phyloP scores from a whole-genome alignment of 1,140 invertebrate genomes.

The Lanistes nyassanus region DNA sequence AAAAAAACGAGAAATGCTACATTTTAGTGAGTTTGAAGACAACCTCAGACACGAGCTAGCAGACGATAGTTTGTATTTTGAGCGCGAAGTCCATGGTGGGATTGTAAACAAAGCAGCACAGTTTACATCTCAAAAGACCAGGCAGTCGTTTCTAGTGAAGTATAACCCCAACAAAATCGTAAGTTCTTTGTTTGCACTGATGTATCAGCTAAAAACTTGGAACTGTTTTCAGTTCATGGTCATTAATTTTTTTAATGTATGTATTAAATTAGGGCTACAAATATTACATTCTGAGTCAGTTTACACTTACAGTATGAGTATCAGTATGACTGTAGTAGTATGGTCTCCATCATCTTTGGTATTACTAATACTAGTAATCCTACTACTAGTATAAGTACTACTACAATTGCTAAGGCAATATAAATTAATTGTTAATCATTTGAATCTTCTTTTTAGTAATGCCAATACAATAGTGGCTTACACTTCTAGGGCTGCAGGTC shows the following conservation, averaged over 20 bases:
- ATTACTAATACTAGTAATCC: too few species aligned
- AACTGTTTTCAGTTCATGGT: too few species aligned
- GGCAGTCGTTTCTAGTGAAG: slow-evolving; percentile 21
- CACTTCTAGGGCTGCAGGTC: too few species aligned
- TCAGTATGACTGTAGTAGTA: too few species aligned
- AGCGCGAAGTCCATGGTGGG: slow-evolving; percentile 16
- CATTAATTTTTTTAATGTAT: background rate
- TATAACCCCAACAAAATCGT: slow-evolving; percentile 3
- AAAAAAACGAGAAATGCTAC: slow-evolving; percentile 1
- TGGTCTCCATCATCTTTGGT: too few species aligned
- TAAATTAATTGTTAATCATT: too few species aligned
- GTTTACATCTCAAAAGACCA: slow-evolving; percentile 9
- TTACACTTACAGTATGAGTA: background rate
- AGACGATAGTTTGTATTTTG: slow-evolving; percentile 12
- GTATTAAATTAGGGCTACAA: background rate
- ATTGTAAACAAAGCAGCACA: slow-evolving; percentile 24
- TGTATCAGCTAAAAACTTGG: too few species aligned
- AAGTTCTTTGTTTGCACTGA: too few species aligned
- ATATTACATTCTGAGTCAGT: background rate
- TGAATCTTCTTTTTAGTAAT: too few species aligned
- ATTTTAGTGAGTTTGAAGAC: slow-evolving; percentile 15
- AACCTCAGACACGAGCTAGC: slow-evolving; percentile 7
- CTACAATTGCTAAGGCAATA: too few species aligned
- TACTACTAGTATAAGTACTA: too few species aligned
- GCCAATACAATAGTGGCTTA: too few species aligned